Evolutionary conservation across 1,140 invertebrate genomes (phyloP), one percentile per base, ranked within the genome.

Genomic region (Ooceraea biroi): DNA sequence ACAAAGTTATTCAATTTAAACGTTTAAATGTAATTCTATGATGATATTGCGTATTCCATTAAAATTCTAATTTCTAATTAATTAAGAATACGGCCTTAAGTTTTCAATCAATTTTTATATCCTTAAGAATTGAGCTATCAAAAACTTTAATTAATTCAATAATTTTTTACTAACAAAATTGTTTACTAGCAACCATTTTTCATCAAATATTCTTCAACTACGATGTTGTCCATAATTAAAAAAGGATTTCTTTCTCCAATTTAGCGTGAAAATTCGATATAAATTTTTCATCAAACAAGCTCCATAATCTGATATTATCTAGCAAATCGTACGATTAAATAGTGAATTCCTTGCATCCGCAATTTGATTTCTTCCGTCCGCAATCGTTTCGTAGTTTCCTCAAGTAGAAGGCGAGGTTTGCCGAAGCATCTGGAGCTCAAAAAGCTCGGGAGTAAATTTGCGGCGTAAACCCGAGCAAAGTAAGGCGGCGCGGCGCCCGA

Each of bases 331-430:
- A 36, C 27, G 19, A 50, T 7, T 8, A n/a, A 65, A 76, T 1
- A 22, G 19, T 8, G 30, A 50, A 65, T 65, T 52, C 48, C n/a
- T 48, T 46, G n/a, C n/a, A n/a, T n/a, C n/a, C n/a, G n/a, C n/a
- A n/a, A n/a, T n/a, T 73, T 44, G 52, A 72, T 17, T 76, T 63
- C 14, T 46, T 36, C 3, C n/a, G 4, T 36, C 60, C 41, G 46
- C 44, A 74, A 74, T 27, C 27, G 48, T 76, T 76, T 76, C 25
- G 8, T n/a, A 12, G 25, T 50, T 63, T 63, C 7, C 25, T 48
- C 25, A 12, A 63, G 57, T 41, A 30, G 19, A 74, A 46, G 22
- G 22, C 5, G 2, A 12, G 27, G 14, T 61, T 50, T 63, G 48
- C 4, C 2, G n/a, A 76, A 50, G 46, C 12, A 50, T 1, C n/a